A percentile compares a stretch with the other conserved stretches of the same genome.
Evolutionary conservation across 2,888 invertebrate species (phyloP).

Genomic region (Pimpla rufipes): DNA sequence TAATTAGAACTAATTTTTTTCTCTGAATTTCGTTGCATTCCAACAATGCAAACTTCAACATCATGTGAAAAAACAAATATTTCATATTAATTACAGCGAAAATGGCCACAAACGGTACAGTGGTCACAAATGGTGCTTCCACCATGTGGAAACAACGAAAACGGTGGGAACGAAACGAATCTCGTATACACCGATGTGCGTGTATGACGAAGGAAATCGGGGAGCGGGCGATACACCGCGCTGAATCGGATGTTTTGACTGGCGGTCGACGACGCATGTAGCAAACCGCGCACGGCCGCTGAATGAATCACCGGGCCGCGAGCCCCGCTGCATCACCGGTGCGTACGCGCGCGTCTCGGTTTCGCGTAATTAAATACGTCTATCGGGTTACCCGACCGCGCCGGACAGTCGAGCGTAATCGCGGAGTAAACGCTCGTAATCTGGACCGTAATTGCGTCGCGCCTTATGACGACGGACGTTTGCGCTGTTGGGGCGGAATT

Average conservation of each 20-base stretch:
- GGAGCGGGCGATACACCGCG: slow-evolving; percentile 1
- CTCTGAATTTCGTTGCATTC: too few relatives aligned
- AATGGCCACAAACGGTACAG: too few relatives aligned
- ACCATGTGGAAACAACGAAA: not conserved
- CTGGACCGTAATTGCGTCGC: slow-evolving; percentile 41
- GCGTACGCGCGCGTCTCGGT: slow-evolving; percentile 57
- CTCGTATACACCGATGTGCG: not conserved
- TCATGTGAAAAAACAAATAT: too few relatives aligned
- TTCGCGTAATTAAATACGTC: slow-evolving; percentile 63
- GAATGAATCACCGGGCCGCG: slow-evolving; percentile 53
- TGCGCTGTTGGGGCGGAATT: not conserved
- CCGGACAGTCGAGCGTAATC: slow-evolving; percentile 55
- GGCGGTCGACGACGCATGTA: slow-evolving; percentile 48
- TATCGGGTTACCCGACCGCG: slow-evolving; percentile 54
- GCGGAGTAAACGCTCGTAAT: slow-evolving; percentile 50
- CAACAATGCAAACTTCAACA: too few relatives aligned
- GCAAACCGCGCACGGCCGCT: slow-evolving; percentile 38
- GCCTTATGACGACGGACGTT: not conserved
- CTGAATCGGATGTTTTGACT: slow-evolving; percentile 48
- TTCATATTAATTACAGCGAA: too few relatives aligned
- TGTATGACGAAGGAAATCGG: not conserved
- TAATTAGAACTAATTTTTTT: too few relatives aligned
- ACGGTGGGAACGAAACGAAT: not conserved
- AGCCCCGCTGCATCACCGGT: slow-evolving; percentile 45
- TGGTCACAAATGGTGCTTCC: too few relatives aligned